Conservation (phyloP, 2,113 vertebrate species). For the Bubalus kerabau region DNA sequence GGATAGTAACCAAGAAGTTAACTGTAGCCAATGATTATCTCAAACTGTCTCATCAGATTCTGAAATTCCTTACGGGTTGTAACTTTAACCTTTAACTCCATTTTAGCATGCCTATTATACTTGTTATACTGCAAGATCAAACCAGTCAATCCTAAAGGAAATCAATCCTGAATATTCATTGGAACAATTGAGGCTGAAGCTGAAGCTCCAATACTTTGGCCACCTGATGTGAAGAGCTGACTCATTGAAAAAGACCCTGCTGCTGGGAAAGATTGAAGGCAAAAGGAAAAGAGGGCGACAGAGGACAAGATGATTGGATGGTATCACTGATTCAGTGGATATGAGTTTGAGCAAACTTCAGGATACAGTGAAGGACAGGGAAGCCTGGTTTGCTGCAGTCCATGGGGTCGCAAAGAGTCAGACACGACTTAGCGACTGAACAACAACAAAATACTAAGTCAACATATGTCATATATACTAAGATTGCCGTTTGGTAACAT, state of each 20-base stretch:
- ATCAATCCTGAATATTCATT: background rate
- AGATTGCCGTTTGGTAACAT: background rate
- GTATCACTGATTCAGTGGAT: background rate
- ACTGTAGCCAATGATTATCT: background rate
- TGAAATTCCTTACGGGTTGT: background rate
- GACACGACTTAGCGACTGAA: background rate
- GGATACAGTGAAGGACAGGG: background rate
- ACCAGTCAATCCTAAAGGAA: background rate
- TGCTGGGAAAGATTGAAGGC: background rate
- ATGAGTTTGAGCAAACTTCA: background rate
- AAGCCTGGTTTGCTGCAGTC: background rate
- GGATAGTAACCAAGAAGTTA: background rate
- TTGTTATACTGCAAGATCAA: background rate
- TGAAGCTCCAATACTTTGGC: background rate
- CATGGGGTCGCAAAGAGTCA: background rate
- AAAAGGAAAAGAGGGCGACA: background rate
- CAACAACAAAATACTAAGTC: background rate
- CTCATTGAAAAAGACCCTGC: background rate
- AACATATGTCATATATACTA: background rate
- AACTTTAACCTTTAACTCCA: slow-evolving; percentile 4
- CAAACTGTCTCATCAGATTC: background rate
- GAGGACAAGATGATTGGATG: background rate
- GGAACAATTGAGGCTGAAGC: background rate
- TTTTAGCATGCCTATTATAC: background rate
- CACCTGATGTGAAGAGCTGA: background rate